Evolutionary conservation across 2,797 vertebrate genomes (phyloP).

Genomic region (Anolis apletophallus): DNA sequence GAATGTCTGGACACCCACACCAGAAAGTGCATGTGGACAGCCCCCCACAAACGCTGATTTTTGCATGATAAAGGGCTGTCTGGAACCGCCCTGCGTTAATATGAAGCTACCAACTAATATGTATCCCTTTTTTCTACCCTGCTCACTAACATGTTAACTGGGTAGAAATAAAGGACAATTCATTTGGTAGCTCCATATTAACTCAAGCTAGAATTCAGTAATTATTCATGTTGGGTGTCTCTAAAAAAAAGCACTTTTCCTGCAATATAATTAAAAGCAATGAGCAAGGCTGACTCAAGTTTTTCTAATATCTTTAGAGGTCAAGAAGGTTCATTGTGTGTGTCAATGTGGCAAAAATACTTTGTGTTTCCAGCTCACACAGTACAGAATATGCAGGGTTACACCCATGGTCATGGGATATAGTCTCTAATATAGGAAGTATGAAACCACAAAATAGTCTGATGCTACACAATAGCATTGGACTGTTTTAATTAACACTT

Average conservation of each 20-base stretch:
- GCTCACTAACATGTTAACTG: background rate
- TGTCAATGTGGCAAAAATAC: background rate
- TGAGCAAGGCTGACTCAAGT: background rate
- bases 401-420: background rate
- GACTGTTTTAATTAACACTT: background rate
- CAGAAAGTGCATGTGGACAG: no score
- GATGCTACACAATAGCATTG: background rate
- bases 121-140: no score
- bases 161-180: background rate
- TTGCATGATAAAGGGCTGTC: no score
- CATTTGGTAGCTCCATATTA: background rate
- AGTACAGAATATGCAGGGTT: background rate
- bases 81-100: no score
- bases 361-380: background rate
- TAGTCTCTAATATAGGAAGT: background rate
- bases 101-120: no score
- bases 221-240: background rate
- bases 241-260: background rate
- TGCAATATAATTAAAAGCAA: background rate
- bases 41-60: no score
- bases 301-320: slow-evolving; percentile 9
- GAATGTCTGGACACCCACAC: no score
- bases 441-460: background rate
- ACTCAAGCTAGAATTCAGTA: background rate
- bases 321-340: background rate